phyloP scores from a whole-genome alignment of 2,797 vertebrate species.

The Aphelocoma californica region DNA sequence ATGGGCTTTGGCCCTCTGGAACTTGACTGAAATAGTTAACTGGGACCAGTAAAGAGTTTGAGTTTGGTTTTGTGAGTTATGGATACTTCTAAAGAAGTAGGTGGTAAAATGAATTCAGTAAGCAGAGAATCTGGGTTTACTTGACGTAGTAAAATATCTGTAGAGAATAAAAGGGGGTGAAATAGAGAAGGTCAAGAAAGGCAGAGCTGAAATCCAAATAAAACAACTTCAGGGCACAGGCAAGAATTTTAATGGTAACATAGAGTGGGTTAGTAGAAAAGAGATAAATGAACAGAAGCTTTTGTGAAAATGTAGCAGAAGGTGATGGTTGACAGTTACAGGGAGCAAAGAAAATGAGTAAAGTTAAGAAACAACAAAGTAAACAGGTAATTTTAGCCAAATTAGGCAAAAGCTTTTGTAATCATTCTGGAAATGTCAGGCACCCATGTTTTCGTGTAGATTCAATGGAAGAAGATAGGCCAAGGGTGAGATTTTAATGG shows the following conservation, averaged over 20 bases:
- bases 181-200: not conserved
- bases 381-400: not conserved
- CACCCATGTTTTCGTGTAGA: not conserved
- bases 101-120: not conserved
- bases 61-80: not conserved
- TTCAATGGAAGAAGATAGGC: not conserved
- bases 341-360: not conserved
- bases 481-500: not conserved
- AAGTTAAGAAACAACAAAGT: not conserved
- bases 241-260: not conserved
- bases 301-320: not conserved
- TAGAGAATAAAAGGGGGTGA: not conserved
- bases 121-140: not conserved
- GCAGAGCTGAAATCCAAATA: not conserved
- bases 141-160: not conserved
- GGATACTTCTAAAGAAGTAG: not conserved
- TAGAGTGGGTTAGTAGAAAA: not conserved
- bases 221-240: not conserved
- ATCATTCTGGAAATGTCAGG: not conserved
- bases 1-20: not conserved
- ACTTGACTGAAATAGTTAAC: not conserved
- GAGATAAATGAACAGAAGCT: not conserved
- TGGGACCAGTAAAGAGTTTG: not conserved
- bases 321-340: not conserved
- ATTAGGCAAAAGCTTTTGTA: not conserved